Evolutionary conservation across 64 coral and sea anemone species (phyloP), one percentile per base, ranked within the genome.

Genomic region (Porites lutea): DNA sequence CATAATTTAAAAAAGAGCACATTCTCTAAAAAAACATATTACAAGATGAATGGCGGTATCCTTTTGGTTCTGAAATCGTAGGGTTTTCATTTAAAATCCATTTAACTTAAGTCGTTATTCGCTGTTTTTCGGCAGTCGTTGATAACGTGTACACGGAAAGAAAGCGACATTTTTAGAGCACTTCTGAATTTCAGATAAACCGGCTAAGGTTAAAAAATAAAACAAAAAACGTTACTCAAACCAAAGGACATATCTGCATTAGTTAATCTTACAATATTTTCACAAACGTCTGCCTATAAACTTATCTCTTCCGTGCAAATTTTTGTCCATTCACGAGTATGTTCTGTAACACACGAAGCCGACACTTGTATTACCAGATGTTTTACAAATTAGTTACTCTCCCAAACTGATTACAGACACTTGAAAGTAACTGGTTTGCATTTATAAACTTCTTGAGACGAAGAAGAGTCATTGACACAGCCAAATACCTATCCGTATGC

Each of bases 371-470:
- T 57, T 55, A 7, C 11, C 53, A 55, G 53, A 5, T 7, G 53
- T 55, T 57, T 57, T 57, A 12, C 12, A 57, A 57, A 57, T 57
- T 57, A 57, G 54, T 57, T 57, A 5, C 54, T 57, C 48, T 84
- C 81, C 10, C 16, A 84, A 84, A 84, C 21, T 84, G 81, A 84
- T 83, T 83, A 46, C 47, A 83, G 65, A 83, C 22, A 52, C 62
- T 68, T 37, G 6, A 65, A 13, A 84, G 53, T 68, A 2, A 68
- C 46, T 67, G 61, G 81, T 49, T 21, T 68, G 63, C 15, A 64
- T 68, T 84, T 68, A 21, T 84, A 82, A 69, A 84, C 81, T 65
- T 68, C 46, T 84, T 69, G 44, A 48, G 13, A 44, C 15, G 7
- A 46, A 65, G 37, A 21, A 62, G 12, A 2, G 45, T 63, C 59